phyloP scores from a whole-genome alignment of 1,140 invertebrate species.

The Trissolcus basalis region DNA sequence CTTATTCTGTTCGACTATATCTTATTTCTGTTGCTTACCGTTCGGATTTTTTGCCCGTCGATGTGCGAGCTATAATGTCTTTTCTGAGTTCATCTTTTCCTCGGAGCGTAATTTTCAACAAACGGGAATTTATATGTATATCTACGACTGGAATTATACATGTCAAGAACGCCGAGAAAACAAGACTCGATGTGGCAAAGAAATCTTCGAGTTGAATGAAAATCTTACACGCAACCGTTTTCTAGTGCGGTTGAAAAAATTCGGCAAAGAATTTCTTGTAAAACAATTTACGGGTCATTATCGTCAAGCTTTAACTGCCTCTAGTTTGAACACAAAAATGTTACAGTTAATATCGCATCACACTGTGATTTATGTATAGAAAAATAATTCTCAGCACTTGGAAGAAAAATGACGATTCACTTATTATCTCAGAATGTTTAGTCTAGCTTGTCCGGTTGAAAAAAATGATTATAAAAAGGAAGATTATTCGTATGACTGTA shows the following conservation, averaged over 20 bases:
- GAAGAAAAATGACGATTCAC: neutral
- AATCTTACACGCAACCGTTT: neutral
- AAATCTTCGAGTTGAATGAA: neutral
- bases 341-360: neutral
- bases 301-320: neutral
- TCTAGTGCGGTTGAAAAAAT: neutral
- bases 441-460: too few relatives aligned
- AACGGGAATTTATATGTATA: conserved; percentile 1
- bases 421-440: conserved; percentile 5
- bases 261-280: neutral
- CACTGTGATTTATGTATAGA: neutral
- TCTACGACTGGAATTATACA: conserved; percentile 4
- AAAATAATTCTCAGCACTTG: neutral
- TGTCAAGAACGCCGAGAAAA: conserved; percentile 4
- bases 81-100: neutral
- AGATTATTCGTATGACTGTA: too few relatives aligned
- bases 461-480: too few relatives aligned
- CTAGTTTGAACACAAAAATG: neutral
- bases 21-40: neutral
- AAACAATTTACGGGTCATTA: conserved; percentile 3
- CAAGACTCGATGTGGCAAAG: neutral
- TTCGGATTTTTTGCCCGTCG: too few relatives aligned
- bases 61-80: neutral
- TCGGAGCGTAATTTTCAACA: too few relatives aligned
- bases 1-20: neutral